Percentiles rank a stretch among this genome's conserved stretches.
These are phyloP conservation scores for Mesorhabditis spiculigera DNA, from an alignment of 2,888 invertebrate genomes.

Conservation along the genomic window DNA sequence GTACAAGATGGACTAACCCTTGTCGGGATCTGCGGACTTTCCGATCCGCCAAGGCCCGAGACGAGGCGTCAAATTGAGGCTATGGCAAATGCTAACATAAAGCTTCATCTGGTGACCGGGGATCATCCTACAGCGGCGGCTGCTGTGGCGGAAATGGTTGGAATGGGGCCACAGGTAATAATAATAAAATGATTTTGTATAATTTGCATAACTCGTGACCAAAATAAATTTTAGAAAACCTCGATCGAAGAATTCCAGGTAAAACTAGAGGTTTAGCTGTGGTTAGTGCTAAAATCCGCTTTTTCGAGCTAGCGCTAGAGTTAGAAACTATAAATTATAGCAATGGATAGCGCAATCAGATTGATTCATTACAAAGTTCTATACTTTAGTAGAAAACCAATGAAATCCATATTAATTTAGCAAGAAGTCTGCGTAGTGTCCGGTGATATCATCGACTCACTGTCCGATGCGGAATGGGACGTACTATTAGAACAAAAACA, in stretches of 20 bases:
- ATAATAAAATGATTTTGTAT: background rate
- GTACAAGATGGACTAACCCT: slow-evolving; percentile 28
- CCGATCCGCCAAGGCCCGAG: slow-evolving; percentile 20
- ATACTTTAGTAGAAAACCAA: too few relatives aligned
- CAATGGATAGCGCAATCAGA: too few relatives aligned
- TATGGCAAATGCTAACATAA: slow-evolving; percentile 20
- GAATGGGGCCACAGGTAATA: slow-evolving; percentile 10
- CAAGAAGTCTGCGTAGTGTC: background rate
- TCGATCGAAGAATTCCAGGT: background rate
- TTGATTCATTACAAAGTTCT: too few relatives aligned
- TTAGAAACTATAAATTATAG: too few relatives aligned
- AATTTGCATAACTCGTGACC: background rate
- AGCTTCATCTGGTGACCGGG: slow-evolving; percentile 27
- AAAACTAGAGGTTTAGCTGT: background rate
- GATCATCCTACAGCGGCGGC: slow-evolving; percentile 30
- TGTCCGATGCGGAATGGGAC: background rate
- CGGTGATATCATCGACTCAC: background rate
- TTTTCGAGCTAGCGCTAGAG: too few relatives aligned
- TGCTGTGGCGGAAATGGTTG: slow-evolving; percentile 28
- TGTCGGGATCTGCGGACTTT: slow-evolving; percentile 26
- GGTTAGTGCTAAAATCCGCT: background rate
- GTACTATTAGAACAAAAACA: background rate
- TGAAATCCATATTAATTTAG: too few relatives aligned
- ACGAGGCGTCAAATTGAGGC: slow-evolving; percentile 13
- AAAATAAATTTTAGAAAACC: background rate